phyloP scores from a whole-genome alignment of 2,113 vertebrate species.

The Podiceps cristatus region DNA sequence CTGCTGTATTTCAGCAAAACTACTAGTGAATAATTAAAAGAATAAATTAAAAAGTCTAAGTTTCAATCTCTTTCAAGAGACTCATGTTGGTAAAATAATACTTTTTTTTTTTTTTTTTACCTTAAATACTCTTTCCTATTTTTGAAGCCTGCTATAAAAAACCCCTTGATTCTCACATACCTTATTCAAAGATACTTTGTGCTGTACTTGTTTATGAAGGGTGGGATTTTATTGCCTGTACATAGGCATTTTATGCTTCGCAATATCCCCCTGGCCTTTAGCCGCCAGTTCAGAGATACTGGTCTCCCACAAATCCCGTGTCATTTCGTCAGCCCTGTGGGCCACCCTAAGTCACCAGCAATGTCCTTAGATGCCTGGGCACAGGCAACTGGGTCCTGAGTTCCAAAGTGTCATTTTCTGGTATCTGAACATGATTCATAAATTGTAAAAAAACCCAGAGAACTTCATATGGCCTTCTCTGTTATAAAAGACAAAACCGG shows the following conservation, averaged over 20 bases:
- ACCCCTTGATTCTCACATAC: neutral
- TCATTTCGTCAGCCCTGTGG: neutral
- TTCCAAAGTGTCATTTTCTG: neutral
- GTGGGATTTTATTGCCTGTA: neutral
- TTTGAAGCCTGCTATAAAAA: neutral
- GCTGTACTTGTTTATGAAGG: neutral
- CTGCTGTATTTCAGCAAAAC: neutral
- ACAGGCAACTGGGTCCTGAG: neutral
- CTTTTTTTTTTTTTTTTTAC: neutral
- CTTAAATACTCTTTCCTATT: neutral
- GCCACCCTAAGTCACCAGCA: neutral
- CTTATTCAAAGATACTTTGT: neutral
- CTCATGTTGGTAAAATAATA: neutral
- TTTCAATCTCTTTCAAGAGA: neutral
- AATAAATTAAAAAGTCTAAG: neutral
- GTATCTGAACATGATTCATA: neutral
- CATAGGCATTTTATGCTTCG: neutral
- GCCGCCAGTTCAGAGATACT: neutral
- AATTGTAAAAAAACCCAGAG: neutral
- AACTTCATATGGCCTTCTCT: neutral
- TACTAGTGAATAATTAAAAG: neutral
- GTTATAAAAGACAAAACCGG: conserved; percentile 43
- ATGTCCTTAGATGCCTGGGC: neutral
- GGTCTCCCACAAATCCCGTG: neutral
- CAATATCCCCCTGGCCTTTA: neutral